Percentiles rank a stretch among this genome's conserved stretches.
Evolutionary conservation across 2,888 invertebrate species (phyloP).

Genomic region (Zonitis immaculata): DNA sequence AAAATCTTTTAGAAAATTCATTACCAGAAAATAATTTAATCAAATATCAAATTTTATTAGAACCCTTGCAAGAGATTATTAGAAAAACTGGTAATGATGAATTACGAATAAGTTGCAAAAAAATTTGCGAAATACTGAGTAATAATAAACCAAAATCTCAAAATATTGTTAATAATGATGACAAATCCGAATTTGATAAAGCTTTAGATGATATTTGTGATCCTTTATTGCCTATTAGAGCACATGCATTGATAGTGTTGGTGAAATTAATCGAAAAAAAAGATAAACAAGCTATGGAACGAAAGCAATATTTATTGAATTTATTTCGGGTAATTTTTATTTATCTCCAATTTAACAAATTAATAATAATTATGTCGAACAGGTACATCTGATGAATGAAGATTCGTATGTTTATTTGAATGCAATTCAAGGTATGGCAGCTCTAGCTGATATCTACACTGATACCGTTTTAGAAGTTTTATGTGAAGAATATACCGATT

Average conservation of each 20-base stretch:
- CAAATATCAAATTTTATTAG: slow-evolving; percentile 41
- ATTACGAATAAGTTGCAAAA: slow-evolving; percentile 31
- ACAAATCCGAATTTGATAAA: slow-evolving; percentile 52
- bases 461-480: slow-evolving; percentile 64
- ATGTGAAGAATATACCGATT: slow-evolving; percentile 59
- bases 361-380: slow-evolving; percentile 1
- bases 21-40: slow-evolving; percentile 28
- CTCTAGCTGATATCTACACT: slow-evolving; percentile 62
- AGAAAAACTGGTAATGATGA: slow-evolving; percentile 33
- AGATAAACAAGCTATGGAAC: slow-evolving; percentile 60
- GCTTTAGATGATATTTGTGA: slow-evolving; percentile 67
- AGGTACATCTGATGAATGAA: slow-evolving; percentile 69
- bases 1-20: slow-evolving; percentile 43
- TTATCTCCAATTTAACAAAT: too few species aligned
- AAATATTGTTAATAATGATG: slow-evolving; percentile 6
- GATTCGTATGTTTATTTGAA: slow-evolving; percentile 81
- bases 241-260: slow-evolving; percentile 72
- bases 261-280: slow-evolving; percentile 65
- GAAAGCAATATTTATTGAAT: slow-evolving; percentile 63
- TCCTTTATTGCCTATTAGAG: slow-evolving; percentile 70
- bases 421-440: slow-evolving; percentile 70
- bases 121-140: slow-evolving; percentile 26
- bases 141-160: slow-evolving; percentile 3
- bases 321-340: slow-evolving; percentile 63
- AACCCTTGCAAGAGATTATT: slow-evolving; percentile 29